Conservation (phyloP, 2,797 vertebrate species). For the Rhinella marina region DNA sequence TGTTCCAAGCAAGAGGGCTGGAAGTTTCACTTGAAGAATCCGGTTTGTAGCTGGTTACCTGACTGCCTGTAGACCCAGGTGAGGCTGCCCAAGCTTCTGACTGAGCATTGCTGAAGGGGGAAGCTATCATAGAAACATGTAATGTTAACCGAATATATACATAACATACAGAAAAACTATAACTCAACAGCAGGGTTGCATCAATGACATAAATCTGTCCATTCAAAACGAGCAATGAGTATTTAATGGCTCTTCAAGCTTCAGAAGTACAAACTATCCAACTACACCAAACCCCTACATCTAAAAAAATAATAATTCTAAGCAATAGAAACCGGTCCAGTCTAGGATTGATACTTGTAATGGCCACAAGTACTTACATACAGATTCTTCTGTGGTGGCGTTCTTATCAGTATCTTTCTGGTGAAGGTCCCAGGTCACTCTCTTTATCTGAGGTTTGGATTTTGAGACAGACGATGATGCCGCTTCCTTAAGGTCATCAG, state of each 20-base stretch:
- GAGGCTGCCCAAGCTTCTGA: conserved; percentile 78
- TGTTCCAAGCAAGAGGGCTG: conserved; percentile 32
- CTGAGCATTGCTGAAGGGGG: conserved; percentile 81
- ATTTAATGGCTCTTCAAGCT: not conserved
- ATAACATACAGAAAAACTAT: not conserved
- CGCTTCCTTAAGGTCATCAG: not conserved
- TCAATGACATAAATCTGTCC: not conserved
- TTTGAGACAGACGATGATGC: conserved; percentile 70
- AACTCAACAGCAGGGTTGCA: not conserved
- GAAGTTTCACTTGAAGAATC: conserved; percentile 6
- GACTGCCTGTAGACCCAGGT: not conserved
- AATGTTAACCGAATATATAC: too few relatives aligned
- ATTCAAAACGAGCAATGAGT: not conserved
- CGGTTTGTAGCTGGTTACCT: not conserved
- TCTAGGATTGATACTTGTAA: not conserved
- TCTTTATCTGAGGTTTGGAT: conserved; percentile 85
- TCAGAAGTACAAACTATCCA: not conserved
- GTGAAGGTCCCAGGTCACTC: conserved; percentile 97
- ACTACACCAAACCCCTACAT: not conserved
- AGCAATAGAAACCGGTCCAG: not conserved
- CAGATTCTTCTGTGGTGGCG: conserved; percentile 75
- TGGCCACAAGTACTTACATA: conserved; percentile 73
- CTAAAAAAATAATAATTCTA: too few relatives aligned
- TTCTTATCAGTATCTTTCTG: conserved; percentile 71
- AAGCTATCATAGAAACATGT: conserved; percentile 71